Conservation (phyloP, 2,113 vertebrate species). For the Caranx melampygus region DNA sequence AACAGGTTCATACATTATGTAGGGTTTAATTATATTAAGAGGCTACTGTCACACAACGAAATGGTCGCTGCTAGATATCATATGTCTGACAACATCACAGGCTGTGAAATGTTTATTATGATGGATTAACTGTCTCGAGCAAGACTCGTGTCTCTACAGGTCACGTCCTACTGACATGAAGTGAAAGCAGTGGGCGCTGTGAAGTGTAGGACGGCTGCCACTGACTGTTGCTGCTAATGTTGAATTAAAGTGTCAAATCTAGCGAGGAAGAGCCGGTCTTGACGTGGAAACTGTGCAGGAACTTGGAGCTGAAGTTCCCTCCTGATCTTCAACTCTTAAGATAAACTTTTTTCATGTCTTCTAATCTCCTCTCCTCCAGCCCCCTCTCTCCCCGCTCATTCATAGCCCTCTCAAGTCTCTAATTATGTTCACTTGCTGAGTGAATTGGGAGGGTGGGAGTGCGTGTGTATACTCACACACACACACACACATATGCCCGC, state of each 20-base stretch:
- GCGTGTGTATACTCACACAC: slow-evolving; percentile 52
- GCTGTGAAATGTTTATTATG: slow-evolving; percentile 19
- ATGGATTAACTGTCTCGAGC: slow-evolving; percentile 14
- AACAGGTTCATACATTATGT: background rate
- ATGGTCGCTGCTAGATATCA: background rate
- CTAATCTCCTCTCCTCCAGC: slow-evolving; percentile 56
- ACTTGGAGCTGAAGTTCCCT: slow-evolving; percentile 38
- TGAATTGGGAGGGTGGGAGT: slow-evolving; percentile 72
- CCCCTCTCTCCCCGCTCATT: slow-evolving; percentile 62
- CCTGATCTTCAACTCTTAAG: slow-evolving; percentile 39
- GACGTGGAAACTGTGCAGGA: slow-evolving; percentile 26
- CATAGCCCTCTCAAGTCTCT: slow-evolving; percentile 72
- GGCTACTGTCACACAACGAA: background rate
- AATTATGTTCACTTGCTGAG: slow-evolving; percentile 75
- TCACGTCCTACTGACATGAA: background rate
- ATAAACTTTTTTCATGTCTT: slow-evolving; percentile 68
- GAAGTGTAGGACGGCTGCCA: background rate
- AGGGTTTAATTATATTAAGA: background rate
- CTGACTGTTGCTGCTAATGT: background rate
- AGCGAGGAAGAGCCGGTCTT: slow-evolving; percentile 1
- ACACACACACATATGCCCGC: slow-evolving; percentile 48
- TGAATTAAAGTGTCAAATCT: background rate
- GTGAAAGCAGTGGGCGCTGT: background rate
- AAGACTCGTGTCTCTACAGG: background rate
- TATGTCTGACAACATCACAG: slow-evolving; percentile 16